Evolutionary conservation across 2,797 vertebrate genomes (phyloP).

Genomic region (Gymnopithys bicolor): DNA sequence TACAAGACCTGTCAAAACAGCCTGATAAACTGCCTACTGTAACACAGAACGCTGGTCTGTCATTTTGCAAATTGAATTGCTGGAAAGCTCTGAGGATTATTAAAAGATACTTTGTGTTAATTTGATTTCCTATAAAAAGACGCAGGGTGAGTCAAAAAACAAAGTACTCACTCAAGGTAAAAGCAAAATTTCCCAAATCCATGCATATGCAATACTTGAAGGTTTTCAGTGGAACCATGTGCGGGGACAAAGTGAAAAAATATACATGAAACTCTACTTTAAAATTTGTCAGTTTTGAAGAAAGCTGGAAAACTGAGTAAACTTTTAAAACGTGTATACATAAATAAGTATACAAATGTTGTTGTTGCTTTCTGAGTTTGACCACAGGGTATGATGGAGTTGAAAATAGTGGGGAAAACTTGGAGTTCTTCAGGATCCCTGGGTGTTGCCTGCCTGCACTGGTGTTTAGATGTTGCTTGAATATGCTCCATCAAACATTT

Average conservation of each 20-base stretch:
- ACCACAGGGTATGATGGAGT: background rate
- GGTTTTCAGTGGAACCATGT: background rate
- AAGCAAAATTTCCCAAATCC: background rate
- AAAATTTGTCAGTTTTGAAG: background rate
- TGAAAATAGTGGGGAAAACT: background rate
- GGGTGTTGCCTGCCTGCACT: background rate
- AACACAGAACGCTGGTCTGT: background rate
- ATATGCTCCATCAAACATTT: background rate
- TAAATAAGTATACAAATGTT: background rate
- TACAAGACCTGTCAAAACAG: background rate
- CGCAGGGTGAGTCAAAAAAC: background rate
- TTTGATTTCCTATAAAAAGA: background rate
- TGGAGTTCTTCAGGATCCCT: background rate
- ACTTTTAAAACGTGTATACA: background rate
- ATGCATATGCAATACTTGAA: background rate
- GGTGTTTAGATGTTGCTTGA: background rate
- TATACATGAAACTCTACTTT: background rate
- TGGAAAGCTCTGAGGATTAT: background rate
- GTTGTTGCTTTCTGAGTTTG: background rate
- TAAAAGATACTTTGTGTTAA: conserved; percentile 29
- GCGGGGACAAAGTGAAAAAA: background rate
- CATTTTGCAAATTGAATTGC: background rate
- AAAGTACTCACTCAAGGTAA: background rate
- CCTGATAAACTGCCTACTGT: background rate
- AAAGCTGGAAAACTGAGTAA: background rate